Evolutionary conservation across 2,888 invertebrate species (phyloP).

Genomic region (Hedya salicella): DNA sequence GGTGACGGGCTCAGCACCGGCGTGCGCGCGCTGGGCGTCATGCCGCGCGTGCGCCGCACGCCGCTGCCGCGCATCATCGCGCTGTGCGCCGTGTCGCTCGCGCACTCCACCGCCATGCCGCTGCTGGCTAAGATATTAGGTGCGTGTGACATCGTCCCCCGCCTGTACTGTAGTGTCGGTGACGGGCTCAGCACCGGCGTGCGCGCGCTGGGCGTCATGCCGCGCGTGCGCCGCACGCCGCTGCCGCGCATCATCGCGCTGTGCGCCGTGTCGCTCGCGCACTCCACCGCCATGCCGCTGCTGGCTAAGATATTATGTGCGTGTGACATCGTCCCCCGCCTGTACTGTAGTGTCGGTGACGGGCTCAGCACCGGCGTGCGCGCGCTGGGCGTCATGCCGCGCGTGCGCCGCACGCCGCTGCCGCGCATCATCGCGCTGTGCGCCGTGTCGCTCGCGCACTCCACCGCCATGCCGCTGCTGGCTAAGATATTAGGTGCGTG

Average conservation of each 20-base stretch:
- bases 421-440: slow-evolving; percentile 97
- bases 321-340: slow-evolving; percentile 97
- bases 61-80: too few relatives aligned
- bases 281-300: slow-evolving; percentile 98
- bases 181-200: slow-evolving; percentile 96
- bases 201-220: slow-evolving; percentile 90
- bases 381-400: slow-evolving; percentile 91
- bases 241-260: slow-evolving; percentile 96
- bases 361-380: slow-evolving; percentile 96
- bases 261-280: slow-evolving; percentile 94
- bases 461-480: slow-evolving; percentile 97
- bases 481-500: slow-evolving; percentile 96
- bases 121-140: too few relatives aligned
- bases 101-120: too few relatives aligned
- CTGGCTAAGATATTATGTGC: too few relatives aligned
- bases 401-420: slow-evolving; percentile 93
- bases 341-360: slow-evolving; percentile 97
- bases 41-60: too few relatives aligned
- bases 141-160: too few relatives aligned
- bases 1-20: too few relatives aligned
- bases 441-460: slow-evolving; percentile 94
- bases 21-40: too few relatives aligned
- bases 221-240: slow-evolving; percentile 92
- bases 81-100: too few relatives aligned
- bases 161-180: too few relatives aligned